Conservation (phyloP, 2,113 vertebrate species). For the Protobothrops mucrosquamatus region DNA sequence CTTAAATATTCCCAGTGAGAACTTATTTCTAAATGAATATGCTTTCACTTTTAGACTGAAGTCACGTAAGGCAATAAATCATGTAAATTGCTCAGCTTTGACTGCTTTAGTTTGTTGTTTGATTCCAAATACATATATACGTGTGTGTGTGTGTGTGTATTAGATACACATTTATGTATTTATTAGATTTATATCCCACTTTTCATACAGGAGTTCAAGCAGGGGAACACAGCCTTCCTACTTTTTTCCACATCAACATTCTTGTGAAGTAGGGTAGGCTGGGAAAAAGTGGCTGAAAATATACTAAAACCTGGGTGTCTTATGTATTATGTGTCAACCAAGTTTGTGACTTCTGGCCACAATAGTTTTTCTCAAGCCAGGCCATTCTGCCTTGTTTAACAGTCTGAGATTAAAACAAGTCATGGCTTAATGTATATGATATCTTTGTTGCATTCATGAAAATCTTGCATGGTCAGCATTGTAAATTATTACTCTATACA, state of each 20-base stretch:
- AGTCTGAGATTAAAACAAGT: not conserved
- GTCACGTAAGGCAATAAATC: not conserved
- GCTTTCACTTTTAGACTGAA: not conserved
- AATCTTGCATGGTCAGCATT: not conserved
- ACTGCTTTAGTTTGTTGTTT: not conserved
- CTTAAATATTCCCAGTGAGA: not conserved
- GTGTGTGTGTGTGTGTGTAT: not conserved
- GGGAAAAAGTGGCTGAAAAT: not conserved
- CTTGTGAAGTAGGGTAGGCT: not conserved
- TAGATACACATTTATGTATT: not conserved
- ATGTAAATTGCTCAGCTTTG: not conserved
- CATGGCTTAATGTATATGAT: not conserved
- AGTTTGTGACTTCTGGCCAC: not conserved
- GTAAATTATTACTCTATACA: not conserved
- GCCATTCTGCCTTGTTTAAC: not conserved
- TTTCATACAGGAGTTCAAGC: not conserved
- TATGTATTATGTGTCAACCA: not conserved
- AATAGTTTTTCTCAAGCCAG: not conserved
- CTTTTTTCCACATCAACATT: not conserved
- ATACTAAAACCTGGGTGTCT: not conserved
- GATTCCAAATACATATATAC: not conserved
- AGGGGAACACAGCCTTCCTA: not conserved
- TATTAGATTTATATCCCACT: not conserved
- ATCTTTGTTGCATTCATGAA: not conserved
- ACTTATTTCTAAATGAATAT: not conserved